phyloP scores from a whole-genome alignment of 2,888 invertebrate species.

The Apodemia hepburni region DNA sequence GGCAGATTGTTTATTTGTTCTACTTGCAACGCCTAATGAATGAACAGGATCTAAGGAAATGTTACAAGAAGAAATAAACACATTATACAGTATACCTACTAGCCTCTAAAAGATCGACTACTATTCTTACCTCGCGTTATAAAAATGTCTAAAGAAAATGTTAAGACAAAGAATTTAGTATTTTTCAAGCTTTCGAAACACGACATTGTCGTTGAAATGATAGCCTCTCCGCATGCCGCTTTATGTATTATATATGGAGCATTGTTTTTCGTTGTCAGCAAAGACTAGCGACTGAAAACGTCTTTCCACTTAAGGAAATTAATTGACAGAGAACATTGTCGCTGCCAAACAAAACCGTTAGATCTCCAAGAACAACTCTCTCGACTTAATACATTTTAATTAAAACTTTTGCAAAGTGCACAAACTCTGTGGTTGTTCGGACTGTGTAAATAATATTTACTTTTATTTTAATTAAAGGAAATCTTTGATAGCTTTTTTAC shows the following conservation, averaged over 20 bases:
- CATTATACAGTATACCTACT: neutral
- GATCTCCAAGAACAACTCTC: slow-evolving; percentile 49
- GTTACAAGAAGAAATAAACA: slow-evolving; percentile 8
- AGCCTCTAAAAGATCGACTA: neutral
- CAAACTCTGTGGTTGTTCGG: slow-evolving; percentile 46
- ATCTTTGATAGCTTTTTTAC: slow-evolving; percentile 2
- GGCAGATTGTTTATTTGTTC: slow-evolving; percentile 27
- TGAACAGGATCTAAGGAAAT: slow-evolving; percentile 7
- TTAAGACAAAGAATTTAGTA: neutral
- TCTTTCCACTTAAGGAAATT: slow-evolving; percentile 69
- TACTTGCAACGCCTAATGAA: slow-evolving; percentile 18
- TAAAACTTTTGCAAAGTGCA: slow-evolving; percentile 64
- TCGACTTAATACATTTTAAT: slow-evolving; percentile 68
- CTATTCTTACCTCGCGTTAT: neutral
- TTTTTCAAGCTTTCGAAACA: neutral
- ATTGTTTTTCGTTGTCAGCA: slow-evolving; percentile 56
- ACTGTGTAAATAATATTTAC: slow-evolving; percentile 38
- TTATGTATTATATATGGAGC: slow-evolving; percentile 48
- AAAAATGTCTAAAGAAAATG: neutral
- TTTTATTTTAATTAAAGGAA: slow-evolving; percentile 10
- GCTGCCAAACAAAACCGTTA: slow-evolving; percentile 57
- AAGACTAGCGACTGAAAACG: slow-evolving; percentile 49
- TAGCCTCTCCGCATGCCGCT: slow-evolving; percentile 36
- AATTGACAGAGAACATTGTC: slow-evolving; percentile 64
- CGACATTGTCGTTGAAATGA: neutral